These are phyloP conservation scores for Luperina nickerlii DNA, from an alignment of 2,888 invertebrate genomes.

Conservation along the genomic window DNA sequence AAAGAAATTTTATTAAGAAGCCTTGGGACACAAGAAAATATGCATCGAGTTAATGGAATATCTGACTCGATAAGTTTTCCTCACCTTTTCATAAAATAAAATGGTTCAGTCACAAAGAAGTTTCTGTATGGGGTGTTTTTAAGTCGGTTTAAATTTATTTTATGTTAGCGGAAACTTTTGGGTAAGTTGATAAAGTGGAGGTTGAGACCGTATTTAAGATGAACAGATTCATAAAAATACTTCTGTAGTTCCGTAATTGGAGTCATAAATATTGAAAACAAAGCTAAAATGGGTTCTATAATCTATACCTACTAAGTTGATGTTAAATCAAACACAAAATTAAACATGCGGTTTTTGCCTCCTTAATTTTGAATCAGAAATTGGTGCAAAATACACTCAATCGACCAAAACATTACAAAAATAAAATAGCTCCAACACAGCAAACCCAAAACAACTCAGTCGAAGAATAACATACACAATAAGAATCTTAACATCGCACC, in stretches of 20 bases:
- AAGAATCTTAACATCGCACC: not conserved
- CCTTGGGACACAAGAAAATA: constrained; percentile 39
- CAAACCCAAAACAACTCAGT: constrained; percentile 4
- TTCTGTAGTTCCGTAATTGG: not conserved
- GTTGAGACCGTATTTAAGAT: not conserved
- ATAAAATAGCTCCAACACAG: not conserved
- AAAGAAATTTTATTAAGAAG: constrained; percentile 42
- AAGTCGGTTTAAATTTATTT: constrained; percentile 13
- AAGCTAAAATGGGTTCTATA: not conserved
- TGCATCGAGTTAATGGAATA: constrained; percentile 53
- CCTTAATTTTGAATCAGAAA: not conserved
- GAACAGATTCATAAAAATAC: not conserved
- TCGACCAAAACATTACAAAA: not conserved
- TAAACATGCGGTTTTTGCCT: not conserved
- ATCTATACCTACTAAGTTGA: not conserved
- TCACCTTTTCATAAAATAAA: constrained; percentile 46
- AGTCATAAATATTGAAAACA: not conserved
- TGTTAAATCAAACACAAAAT: not conserved
- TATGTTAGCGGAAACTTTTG: not conserved
- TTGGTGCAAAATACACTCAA: not conserved
- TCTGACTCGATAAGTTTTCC: constrained; percentile 38
- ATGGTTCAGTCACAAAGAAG: constrained; percentile 26
- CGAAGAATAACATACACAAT: constrained; percentile 8
- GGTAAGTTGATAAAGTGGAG: not conserved
- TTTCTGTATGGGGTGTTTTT: constrained; percentile 4